Conservation (phyloP, 2,888 invertebrate species). For the Sminthurides aquaticus region DNA sequence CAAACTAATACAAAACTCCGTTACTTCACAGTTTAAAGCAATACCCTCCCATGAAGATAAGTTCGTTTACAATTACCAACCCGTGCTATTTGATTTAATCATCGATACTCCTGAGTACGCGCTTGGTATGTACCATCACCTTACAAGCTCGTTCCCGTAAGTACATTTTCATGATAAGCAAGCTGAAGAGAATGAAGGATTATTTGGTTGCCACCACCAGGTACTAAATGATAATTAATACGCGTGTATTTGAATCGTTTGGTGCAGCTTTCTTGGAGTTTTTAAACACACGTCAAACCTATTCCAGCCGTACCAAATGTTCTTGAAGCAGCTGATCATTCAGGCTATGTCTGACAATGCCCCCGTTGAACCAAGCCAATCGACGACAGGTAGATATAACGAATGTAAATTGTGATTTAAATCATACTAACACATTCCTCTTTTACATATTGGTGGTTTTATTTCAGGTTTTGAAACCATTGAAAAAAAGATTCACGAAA, state of each 20-base stretch:
- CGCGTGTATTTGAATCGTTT: too few relatives aligned
- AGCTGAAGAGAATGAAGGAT: too few relatives aligned
- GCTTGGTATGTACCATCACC: conserved; percentile 7
- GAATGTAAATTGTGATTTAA: too few relatives aligned
- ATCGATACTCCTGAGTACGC: conserved; percentile 1
- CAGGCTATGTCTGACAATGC: conserved; percentile 6
- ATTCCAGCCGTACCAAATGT: conserved; percentile 5
- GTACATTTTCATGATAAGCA: background rate
- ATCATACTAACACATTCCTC: too few relatives aligned
- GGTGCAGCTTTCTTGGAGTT: background rate
- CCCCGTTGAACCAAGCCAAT: background rate
- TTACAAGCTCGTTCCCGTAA: background rate
- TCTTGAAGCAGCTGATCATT: background rate
- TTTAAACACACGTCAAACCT: conserved; percentile 1
- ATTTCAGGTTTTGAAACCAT: too few relatives aligned
- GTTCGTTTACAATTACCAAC: conserved; percentile 11
- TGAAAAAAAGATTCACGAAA: too few relatives aligned
- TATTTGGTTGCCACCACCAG: too few relatives aligned
- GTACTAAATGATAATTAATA: too few relatives aligned
- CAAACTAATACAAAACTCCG: background rate
- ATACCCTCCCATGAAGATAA: conserved; percentile 1
- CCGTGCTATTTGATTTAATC: conserved; percentile 12
- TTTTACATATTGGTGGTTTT: too few relatives aligned
- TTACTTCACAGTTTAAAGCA: conserved; percentile 1
- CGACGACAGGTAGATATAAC: background rate